A percentile compares a stretch with the other conserved stretches of the same genome.
phyloP scores from a whole-genome alignment of 2,797 vertebrate genomes.

The Lepidocolaptes lacrymiger region DNA sequence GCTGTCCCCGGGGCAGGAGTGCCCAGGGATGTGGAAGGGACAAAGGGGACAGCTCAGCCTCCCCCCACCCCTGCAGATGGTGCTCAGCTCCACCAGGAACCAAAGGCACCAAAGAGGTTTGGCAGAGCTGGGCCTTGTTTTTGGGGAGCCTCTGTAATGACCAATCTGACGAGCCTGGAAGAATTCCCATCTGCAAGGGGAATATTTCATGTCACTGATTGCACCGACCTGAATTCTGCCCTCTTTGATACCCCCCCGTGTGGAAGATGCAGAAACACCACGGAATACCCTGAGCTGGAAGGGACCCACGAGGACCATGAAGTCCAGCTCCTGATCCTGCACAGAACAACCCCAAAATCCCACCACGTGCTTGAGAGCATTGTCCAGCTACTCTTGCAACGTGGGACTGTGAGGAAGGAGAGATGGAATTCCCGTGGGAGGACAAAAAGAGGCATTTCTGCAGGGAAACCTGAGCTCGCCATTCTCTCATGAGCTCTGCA shows the following conservation, averaged over 20 bases:
- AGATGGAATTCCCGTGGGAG: background rate
- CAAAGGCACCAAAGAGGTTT: background rate
- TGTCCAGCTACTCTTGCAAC: rapidly evolving
- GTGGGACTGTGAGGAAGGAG: rapidly evolving
- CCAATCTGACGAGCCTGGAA: background rate
- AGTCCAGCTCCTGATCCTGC: background rate
- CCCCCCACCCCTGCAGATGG: too few relatives aligned
- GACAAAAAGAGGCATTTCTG: background rate
- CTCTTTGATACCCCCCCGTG: rapidly evolving
- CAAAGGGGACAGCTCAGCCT: too few relatives aligned
- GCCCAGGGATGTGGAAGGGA: background rate
- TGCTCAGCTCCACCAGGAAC: too few relatives aligned
- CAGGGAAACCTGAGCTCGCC: rapidly evolving
- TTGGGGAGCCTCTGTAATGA: background rate
- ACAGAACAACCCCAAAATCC: background rate
- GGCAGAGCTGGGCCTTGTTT: background rate
- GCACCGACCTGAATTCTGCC: too few relatives aligned
- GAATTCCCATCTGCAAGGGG: rapidly evolving
- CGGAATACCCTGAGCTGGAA: background rate
- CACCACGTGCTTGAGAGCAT: background rate
- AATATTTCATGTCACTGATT: too few relatives aligned
- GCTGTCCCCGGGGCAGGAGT: background rate
- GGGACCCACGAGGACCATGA: background rate
- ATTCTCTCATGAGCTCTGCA: background rate
- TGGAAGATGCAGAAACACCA: background rate